These are phyloP conservation scores for Chelidonichthys spinosus DNA, from an alignment of 2,797 vertebrate species.

Conservation along the genomic window DNA sequence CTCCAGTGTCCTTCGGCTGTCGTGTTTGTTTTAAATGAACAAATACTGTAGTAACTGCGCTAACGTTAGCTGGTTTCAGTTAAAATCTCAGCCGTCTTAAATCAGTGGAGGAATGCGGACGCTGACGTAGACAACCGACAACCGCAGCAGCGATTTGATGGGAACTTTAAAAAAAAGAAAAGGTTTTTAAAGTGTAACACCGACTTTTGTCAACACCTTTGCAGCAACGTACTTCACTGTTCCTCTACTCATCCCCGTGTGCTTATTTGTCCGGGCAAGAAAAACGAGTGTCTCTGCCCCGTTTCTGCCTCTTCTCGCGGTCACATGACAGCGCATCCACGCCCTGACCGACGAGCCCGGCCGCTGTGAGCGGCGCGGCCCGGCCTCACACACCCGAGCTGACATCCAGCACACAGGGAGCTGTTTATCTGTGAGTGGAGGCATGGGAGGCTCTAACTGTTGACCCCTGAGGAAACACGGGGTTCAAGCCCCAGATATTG, in stretches of 20 bases:
- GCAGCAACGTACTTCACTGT: not conserved
- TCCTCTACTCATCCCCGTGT: not conserved
- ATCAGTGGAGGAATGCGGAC: constrained; percentile 77
- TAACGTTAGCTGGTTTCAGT: constrained; percentile 38
- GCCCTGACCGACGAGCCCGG: not conserved
- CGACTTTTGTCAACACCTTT: not conserved
- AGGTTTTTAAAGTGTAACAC: not conserved
- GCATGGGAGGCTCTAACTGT: not conserved
- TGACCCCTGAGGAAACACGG: not conserved
- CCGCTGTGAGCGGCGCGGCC: no score
- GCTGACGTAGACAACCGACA: constrained; percentile 61
- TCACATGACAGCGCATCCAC: constrained; percentile 81
- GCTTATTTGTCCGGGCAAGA: not conserved
- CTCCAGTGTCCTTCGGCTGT: constrained; percentile 19
- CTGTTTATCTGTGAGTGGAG: not conserved
- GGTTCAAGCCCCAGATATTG: not conserved
- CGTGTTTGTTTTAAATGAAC: not conserved
- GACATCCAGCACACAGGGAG: not conserved
- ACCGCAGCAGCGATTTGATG: not conserved
- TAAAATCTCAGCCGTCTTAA: constrained; percentile 52
- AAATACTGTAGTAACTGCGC: not conserved
- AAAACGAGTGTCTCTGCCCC: constrained; percentile 27
- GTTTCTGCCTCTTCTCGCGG: constrained; percentile 38
- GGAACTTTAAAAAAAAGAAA: not conserved
- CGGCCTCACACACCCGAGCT: not conserved